A percentile compares a stretch with the other conserved stretches of the same genome.
phyloP scores from a whole-genome alignment of 2,888 invertebrate species.

The Abrostola triplasia region DNA sequence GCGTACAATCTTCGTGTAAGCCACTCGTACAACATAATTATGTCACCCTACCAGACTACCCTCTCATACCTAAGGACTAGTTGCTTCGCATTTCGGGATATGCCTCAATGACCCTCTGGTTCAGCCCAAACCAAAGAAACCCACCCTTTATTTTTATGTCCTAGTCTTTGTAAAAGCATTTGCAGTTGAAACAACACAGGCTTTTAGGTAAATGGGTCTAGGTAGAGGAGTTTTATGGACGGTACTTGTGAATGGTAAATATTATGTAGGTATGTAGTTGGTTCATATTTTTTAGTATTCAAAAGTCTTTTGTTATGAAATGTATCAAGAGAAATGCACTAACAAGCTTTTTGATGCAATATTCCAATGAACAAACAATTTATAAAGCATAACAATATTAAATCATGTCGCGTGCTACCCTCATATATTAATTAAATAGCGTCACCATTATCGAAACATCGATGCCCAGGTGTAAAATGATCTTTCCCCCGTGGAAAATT shows the following conservation, averaged over 20 bases:
- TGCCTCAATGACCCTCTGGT: constrained; percentile 37
- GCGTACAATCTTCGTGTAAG: neutral
- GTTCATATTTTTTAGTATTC: constrained; percentile 20
- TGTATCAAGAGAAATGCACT: constrained; percentile 1
- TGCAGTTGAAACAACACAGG: constrained; percentile 37
- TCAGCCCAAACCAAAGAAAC: constrained; percentile 36
- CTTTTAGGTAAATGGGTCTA: constrained; percentile 55
- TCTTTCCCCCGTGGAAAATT: constrained; percentile 63
- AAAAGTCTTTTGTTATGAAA: neutral
- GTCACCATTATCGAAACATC: constrained; percentile 59
- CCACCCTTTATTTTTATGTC: constrained; percentile 44
- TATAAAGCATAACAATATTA: constrained; percentile 2
- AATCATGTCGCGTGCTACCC: constrained; percentile 43
- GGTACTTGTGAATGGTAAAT: constrained; percentile 26
- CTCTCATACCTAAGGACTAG: constrained; percentile 42
- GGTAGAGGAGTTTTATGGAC: constrained; percentile 33
- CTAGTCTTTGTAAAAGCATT: constrained; percentile 31
- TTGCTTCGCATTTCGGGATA: constrained; percentile 52
- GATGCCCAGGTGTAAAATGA: constrained; percentile 69
- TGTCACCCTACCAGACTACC: constrained; percentile 51
- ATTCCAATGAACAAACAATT: too few species aligned
- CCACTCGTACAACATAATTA: constrained; percentile 35
- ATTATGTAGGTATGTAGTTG: constrained; percentile 17
- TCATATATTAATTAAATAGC: constrained; percentile 63
- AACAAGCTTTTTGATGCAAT: neutral